These are phyloP conservation scores for Phylloscopus trochilus DNA, from an alignment of 2,113 vertebrate genomes.

Conservation along the genomic window DNA sequence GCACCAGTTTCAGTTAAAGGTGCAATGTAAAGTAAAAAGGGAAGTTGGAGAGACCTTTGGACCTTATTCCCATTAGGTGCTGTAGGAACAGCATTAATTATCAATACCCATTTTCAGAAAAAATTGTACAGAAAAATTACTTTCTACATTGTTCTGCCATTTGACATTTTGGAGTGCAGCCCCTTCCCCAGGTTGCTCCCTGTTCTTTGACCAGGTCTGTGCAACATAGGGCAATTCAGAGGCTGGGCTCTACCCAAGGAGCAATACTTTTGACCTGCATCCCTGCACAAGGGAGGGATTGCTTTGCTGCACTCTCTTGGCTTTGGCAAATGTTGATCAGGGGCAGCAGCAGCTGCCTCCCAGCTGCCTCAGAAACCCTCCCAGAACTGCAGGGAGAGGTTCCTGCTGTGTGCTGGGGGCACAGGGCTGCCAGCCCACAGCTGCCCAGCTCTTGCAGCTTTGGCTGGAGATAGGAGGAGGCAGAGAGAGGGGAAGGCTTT, in stretches of 20 bases:
- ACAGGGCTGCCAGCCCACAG: no score
- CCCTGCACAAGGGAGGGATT: not conserved
- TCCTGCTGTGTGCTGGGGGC: not conserved
- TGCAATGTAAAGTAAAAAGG: not conserved
- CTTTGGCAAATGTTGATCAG: not conserved
- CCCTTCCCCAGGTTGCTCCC: accelerated
- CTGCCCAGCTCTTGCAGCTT: not conserved
- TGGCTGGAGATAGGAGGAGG: not conserved
- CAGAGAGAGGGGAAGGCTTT: not conserved
- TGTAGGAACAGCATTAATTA: not conserved
- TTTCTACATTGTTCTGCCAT: accelerated
- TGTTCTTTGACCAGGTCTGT: not conserved
- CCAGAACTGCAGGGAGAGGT: not conserved
- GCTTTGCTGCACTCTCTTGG: not conserved
- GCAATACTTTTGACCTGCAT: not conserved
- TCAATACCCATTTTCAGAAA: not conserved
- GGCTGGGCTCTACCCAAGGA: not conserved
- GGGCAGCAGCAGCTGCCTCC: not conserved
- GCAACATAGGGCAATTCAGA: not conserved
- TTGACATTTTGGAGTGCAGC: not conserved
- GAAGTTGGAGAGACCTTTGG: not conserved
- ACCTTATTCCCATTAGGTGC: not conserved
- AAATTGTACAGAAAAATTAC: not conserved
- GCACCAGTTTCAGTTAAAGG: not conserved
- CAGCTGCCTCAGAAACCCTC: not conserved